A percentile compares a stretch with the other conserved stretches of the same genome.
phyloP scores from a whole-genome alignment of 2,797 vertebrate species.

The Diplodus sargus region DNA sequence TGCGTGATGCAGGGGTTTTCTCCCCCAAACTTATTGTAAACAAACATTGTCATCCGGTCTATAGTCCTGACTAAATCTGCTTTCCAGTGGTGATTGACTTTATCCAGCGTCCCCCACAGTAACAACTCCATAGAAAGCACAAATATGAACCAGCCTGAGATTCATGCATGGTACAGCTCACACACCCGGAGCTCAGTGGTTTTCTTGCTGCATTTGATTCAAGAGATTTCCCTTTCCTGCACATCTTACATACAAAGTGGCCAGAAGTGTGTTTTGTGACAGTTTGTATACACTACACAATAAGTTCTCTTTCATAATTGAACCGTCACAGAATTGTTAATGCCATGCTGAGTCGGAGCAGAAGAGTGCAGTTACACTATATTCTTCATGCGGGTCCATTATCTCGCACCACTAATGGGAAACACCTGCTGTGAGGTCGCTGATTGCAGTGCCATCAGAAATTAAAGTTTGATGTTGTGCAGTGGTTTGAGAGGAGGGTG shows the following conservation, averaged over 20 bases:
- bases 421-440: conserved; percentile 14
- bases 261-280: conserved; percentile 1
- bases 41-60: too few relatives aligned
- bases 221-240: background rate
- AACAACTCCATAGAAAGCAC: background rate
- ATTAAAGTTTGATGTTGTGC: background rate
- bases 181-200: background rate
- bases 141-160: background rate
- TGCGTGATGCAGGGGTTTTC: too few relatives aligned
- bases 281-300: background rate
- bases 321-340: background rate
- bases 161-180: background rate
- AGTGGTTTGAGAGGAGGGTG: background rate
- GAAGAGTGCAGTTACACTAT: background rate
- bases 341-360: background rate
- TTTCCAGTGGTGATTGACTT: background rate
- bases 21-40: too few relatives aligned
- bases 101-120: background rate
- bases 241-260: too few relatives aligned
- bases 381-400: background rate
- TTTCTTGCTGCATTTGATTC: background rate
- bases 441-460: background rate
- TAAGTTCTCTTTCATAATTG: background rate
- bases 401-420: background rate
- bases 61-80: background rate